These are phyloP conservation scores for Cyphomyrmex costatus DNA, from an alignment of 1,140 invertebrate species.

Conservation along the genomic window DNA sequence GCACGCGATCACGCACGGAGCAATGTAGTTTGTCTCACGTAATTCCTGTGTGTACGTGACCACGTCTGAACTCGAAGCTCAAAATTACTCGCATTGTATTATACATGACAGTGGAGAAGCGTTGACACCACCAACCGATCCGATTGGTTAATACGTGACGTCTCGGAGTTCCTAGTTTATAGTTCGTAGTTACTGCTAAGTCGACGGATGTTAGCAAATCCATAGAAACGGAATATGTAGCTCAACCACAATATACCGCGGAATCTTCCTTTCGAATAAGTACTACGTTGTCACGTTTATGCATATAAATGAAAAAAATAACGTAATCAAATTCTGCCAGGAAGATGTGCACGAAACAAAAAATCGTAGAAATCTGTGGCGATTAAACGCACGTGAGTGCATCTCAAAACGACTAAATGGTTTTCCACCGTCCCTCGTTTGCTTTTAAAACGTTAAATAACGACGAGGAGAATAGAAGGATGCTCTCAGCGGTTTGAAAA, in stretches of 20 bases:
- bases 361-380: background rate
- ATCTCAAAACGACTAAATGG: background rate
- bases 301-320: background rate
- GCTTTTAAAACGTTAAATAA: slow-evolving; percentile 42
- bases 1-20: slow-evolving; percentile 51
- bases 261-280: slow-evolving; percentile 7
- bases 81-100: slow-evolving; percentile 72
- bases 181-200: slow-evolving; percentile 48
- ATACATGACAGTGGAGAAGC: slow-evolving; percentile 33
- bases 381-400: slow-evolving; percentile 35
- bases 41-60: slow-evolving; percentile 70
- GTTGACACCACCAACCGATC: slow-evolving; percentile 58
- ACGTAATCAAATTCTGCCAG: background rate
- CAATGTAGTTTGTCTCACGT: slow-evolving; percentile 65
- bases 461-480: background rate
- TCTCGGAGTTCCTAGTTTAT: slow-evolving; percentile 49
- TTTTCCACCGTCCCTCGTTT: background rate
- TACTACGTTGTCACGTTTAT: background rate
- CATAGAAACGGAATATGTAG: slow-evolving; percentile 12
- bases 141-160: slow-evolving; percentile 63
- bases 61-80: slow-evolving; percentile 66
- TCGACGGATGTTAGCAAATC: slow-evolving; percentile 52
- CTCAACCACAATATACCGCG: background rate
- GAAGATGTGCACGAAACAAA: background rate
- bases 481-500: slow-evolving; percentile 14